Base-by-base conservation (phyloP, 2,888 invertebrate genomes). In the Catocala sponsa region DNA sequence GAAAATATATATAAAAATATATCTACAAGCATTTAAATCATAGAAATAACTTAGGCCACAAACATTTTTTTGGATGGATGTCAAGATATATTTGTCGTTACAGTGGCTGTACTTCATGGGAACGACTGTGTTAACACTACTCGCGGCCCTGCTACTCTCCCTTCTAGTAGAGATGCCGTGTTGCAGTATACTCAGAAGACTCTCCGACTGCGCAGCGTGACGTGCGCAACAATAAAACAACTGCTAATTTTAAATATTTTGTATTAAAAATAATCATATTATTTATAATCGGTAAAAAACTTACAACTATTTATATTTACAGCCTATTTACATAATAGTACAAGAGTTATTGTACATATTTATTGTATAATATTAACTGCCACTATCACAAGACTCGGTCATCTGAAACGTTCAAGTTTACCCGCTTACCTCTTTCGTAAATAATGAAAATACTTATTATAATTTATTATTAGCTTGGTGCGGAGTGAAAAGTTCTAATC, bases 141-240 rank as follows among this genome's bases (percentile, higher is more conserved):
- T 80, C 0, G 88, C 83, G 2, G 88, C 95, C 4, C 81, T 95
- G 13, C 55, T 93, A 25, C 88, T 96, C 13, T 92, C 95, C 0
- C 81, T 96, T 50, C 82, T 96, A 41, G 94, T 96, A 56, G 96
- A 96, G 87, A 95, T 95, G 82, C 96, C 96, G 0, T 88, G 95
- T 76, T 95, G 95, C 74, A 94, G 95, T 25, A 78, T 96, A 12
- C 82, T 96, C 6, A 83, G 95, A 55, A 84, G 95, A 13, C 83
- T 95, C 12, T 95, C 95, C 0, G 90, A 94, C 66, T 87, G 85
- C 56, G 88, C 89, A 1, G 58, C 77, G 11, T 81, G 69, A 75
- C 38, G 25, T 4, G 25, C 25, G 25, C 25, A 25, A 44, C 46
- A 74, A 66, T 62, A 51, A 68, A 72, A 68, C 55, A 33, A 63